Conservation (phyloP, 53 echinoderm and acorn worm species). For the Actinopyga echinites region DNA sequence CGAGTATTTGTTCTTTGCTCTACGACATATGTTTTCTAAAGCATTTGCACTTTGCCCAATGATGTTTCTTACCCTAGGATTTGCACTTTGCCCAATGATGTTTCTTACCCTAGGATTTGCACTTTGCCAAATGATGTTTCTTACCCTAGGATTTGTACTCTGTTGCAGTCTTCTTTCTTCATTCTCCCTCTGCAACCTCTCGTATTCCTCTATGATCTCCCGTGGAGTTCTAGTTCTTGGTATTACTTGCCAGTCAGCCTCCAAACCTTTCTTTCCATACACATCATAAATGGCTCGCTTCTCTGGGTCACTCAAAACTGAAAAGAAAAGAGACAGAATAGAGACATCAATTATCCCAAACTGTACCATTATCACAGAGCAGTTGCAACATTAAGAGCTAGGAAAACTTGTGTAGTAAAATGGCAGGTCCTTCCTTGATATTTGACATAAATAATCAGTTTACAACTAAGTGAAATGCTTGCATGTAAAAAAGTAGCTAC, state of each 20-base stretch:
- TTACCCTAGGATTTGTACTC: conserved; percentile 93
- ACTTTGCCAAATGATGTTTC: background rate
- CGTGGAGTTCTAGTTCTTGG: conserved; percentile 78
- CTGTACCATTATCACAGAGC: too few relatives aligned
- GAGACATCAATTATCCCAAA: too few relatives aligned
- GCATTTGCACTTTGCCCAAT: too few relatives aligned
- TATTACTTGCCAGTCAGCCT: conserved; percentile 91
- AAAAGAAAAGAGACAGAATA: background rate
- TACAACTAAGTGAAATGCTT: too few relatives aligned
- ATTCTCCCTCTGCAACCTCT: conserved; percentile 71
- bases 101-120: background rate
- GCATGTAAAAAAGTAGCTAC: too few relatives aligned
- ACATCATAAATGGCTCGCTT: conserved; percentile 96
- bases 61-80: background rate
- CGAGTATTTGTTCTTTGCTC: too few relatives aligned
- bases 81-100: background rate
- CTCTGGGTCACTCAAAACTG: conserved; percentile 87
- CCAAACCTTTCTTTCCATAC: conserved; percentile 90
- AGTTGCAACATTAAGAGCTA: too few relatives aligned
- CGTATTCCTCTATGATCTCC: conserved; percentile 91
- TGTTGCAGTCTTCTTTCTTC: conserved; percentile 88
- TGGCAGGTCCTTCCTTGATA: too few relatives aligned
- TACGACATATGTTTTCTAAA: too few relatives aligned
- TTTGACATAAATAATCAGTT: too few relatives aligned
- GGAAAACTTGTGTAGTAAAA: too few relatives aligned